Percentiles rank a stretch among this genome's conserved stretches.
Conservation (phyloP, 2,888 invertebrate genomes). For the Hirtodrosophila alboralis region DNA sequence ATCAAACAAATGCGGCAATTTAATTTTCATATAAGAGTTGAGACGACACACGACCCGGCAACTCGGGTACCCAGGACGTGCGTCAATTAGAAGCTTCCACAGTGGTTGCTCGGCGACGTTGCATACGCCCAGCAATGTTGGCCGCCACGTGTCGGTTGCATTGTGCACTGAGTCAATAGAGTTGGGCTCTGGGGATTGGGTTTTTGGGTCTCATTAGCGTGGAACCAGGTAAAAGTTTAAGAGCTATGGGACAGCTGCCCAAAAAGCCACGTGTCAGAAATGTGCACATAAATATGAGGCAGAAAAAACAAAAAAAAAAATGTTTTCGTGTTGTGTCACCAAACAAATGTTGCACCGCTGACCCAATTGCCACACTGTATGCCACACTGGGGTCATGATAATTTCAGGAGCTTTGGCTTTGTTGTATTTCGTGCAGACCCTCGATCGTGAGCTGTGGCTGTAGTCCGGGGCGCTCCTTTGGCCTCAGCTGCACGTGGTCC, state of each 20-base stretch:
- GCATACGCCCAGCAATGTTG: constrained; percentile 51
- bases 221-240: constrained; percentile 46
- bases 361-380: constrained; percentile 76
- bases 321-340: constrained; percentile 66
- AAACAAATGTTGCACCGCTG: constrained; percentile 69
- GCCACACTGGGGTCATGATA: constrained; percentile 72
- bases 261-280: constrained; percentile 59
- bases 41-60: constrained; percentile 62
- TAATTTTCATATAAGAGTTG: constrained; percentile 55
- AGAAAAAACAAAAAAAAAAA: no score
- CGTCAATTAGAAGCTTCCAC: constrained; percentile 64
- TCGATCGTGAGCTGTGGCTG: constrained; percentile 47
- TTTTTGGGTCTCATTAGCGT: constrained; percentile 58
- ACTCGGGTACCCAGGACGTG: constrained; percentile 48
- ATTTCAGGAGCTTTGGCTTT: constrained; percentile 72
- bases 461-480: constrained; percentile 64
- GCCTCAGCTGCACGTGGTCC: constrained; percentile 44
- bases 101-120: constrained; percentile 61
- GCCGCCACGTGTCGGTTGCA: constrained; percentile 62
- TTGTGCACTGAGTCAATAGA: constrained; percentile 63
- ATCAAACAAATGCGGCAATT: constrained; percentile 71
- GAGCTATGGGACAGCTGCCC: constrained; percentile 12
- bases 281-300: constrained; percentile 16
- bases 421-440: constrained; percentile 66
- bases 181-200: constrained; percentile 24